Conservation (phyloP, 1,140 invertebrate species). For the Heliconius melpomene region DNA sequence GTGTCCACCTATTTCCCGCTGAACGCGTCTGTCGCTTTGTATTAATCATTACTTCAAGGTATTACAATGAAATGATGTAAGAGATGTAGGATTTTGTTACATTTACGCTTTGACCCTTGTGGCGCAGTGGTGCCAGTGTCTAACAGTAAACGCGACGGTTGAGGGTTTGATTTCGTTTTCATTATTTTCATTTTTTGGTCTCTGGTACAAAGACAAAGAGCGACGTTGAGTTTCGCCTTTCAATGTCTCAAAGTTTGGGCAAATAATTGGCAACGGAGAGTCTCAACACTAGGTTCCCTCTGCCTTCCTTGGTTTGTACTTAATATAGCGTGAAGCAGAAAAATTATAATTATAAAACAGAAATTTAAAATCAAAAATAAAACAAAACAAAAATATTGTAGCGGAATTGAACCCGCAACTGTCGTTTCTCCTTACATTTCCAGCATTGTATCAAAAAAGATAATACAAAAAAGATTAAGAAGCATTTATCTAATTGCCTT, state of each 20-base stretch:
- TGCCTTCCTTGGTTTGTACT: too few species aligned
- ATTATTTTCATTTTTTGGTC: too few species aligned
- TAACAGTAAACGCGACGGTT: not conserved
- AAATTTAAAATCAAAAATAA: too few species aligned
- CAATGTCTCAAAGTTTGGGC: too few species aligned
- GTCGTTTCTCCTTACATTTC: not conserved
- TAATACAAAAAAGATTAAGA: constrained; percentile 11
- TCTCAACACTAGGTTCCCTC: too few species aligned
- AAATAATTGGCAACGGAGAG: too few species aligned
- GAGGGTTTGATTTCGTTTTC: not conserved
- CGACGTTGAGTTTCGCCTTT: too few species aligned
- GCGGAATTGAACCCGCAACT: not conserved
- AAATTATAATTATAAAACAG: too few species aligned
- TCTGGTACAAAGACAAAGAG: too few species aligned
- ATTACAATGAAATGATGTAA: not conserved
- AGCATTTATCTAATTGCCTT: constrained; percentile 10
- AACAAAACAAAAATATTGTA: not conserved
- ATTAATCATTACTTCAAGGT: constrained; percentile 29
- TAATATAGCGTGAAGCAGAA: not conserved
- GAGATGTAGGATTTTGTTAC: constrained; percentile 4
- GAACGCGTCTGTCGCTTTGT: constrained; percentile 38
- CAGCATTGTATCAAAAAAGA: not conserved
- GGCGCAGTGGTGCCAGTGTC: too few species aligned
- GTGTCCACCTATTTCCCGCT: constrained; percentile 30
- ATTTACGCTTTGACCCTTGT: not conserved